Base-by-base conservation (phyloP, 2,113 vertebrate genomes). In the Lichenostomus cassidix region DNA sequence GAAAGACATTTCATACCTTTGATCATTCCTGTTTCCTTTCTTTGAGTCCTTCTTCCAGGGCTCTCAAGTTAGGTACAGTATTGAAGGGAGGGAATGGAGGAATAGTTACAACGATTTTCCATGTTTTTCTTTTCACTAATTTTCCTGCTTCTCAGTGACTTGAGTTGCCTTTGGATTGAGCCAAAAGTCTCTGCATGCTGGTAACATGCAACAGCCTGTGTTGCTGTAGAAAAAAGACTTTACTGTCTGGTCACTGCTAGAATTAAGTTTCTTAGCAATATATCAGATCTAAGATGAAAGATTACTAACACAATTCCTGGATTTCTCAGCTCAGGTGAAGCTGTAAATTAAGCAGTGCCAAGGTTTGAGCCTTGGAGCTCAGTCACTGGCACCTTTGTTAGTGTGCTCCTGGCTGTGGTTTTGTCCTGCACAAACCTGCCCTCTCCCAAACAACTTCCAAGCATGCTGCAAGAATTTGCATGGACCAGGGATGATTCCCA, bases 371-470 rank as follows among this genome's bases (percentile, higher is more conserved):
- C 8, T n/a, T 41, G 59, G 73, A 64, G 21, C 55, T 83, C 68
- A 87, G 35, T 70, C 68, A 20, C 4, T 93, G 80, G 80, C 89
- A 89, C 19, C 0, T 2, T 24, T 8, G 3, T 44, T 56, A 16
- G 19, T 39, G 59, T 70, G 73, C 83, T 92, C 16, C 80, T 90
- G 91, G 89, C 52, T 47, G 87, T 1, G 64, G 65, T 70, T 88
- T 84, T 20, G 3, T 69, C 92, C 69, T 96, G 96, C 94, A 81
- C 52, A 56, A 87, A 75, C 96, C 77, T 95, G 95, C 69, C 83
- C 52, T 81, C 83, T 93, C 68, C 76, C 80, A 87, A 59, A 87
- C 52, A 84, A 37, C 77, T 87, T 85, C 83, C 12, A 28, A 86
- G 68, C 71, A 63, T 5, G 33, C 80, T 89, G 27, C 73, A 83